These are phyloP conservation scores for Brachionus calyciflorus DNA, from an alignment of 1,140 invertebrate species.

Conservation along the genomic window DNA sequence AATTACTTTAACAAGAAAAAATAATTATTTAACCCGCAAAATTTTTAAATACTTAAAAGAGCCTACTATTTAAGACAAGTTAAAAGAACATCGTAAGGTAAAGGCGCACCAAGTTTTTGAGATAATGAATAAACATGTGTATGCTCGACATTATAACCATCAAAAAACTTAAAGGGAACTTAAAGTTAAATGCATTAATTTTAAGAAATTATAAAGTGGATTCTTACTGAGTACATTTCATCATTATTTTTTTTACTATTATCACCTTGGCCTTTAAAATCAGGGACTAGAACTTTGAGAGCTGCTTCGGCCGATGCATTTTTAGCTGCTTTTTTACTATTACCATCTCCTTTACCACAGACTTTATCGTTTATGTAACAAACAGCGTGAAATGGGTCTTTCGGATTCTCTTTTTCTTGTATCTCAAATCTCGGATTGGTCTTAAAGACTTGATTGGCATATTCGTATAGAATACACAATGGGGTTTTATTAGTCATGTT, in stretches of 20 bases:
- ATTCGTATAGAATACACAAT: conserved; percentile 93
- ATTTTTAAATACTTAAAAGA: not conserved
- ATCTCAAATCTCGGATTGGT: conserved; percentile 88
- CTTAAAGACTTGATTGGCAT: conserved; percentile 86
- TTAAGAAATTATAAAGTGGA: not conserved
- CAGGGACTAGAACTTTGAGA: conserved; percentile 85
- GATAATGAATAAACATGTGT: conserved; percentile 87
- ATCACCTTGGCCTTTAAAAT: conserved; percentile 68
- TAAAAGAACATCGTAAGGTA: conserved; percentile 84
- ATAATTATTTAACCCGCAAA: not conserved
- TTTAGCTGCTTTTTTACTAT: conserved; percentile 91
- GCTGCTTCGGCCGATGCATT: conserved; percentile 82
- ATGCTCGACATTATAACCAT: conserved; percentile 87
- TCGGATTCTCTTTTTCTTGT: conserved; percentile 86
- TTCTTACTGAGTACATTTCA: conserved; percentile 30
- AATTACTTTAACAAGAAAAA: conserved; percentile 22
- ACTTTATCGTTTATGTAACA: conserved; percentile 85
- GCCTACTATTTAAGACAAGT: conserved; percentile 79
- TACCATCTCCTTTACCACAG: conserved; percentile 85
- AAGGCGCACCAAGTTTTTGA: conserved; percentile 86
- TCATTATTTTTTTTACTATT: conserved; percentile 42
- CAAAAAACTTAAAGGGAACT: conserved; percentile 73
- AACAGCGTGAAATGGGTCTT: conserved; percentile 85
- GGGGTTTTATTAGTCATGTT: conserved; percentile 64
- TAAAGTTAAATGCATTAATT: too few species aligned